A percentile compares a stretch with the other conserved stretches of the same genome.
These are phyloP conservation scores for Spisula subtruncata DNA, from an alignment of 2,888 invertebrate species.

Conservation along the genomic window DNA sequence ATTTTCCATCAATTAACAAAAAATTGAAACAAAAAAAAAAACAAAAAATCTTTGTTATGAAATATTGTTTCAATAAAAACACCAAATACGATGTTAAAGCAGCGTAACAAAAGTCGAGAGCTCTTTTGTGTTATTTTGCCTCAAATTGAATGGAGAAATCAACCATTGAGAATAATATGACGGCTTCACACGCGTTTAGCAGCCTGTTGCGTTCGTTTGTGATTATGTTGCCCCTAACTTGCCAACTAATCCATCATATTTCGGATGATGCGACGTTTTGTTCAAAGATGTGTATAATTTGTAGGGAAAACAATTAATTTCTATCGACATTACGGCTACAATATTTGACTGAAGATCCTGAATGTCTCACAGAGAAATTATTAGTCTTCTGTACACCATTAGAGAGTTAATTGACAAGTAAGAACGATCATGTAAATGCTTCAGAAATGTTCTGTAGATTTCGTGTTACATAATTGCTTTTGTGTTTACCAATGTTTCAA, in stretches of 20 bases:
- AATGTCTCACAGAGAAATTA: constrained; percentile 24
- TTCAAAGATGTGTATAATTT: constrained; percentile 68
- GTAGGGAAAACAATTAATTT: constrained; percentile 69
- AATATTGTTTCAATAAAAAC: constrained; percentile 4
- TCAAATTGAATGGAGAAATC: not conserved
- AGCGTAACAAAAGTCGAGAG: constrained; percentile 14
- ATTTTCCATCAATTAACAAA: not conserved
- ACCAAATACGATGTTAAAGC: not conserved
- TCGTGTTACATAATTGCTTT: no score
- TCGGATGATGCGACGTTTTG: constrained; percentile 55
- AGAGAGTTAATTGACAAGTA: not conserved
- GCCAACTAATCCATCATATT: constrained; percentile 66
- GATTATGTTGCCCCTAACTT: constrained; percentile 47
- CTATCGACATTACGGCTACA: constrained; percentile 63
- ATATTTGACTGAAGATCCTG: constrained; percentile 39
- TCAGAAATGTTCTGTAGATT: no score
- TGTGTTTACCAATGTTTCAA: no score
- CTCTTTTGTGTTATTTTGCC: constrained; percentile 21
- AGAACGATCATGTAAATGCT: not conserved
- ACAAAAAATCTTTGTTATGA: not conserved
- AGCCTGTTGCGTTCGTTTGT: constrained; percentile 46
- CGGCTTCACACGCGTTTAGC: constrained; percentile 33
- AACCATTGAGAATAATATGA: constrained; percentile 36
- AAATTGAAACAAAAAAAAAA: not conserved
- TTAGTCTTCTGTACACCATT: not conserved